Percentiles rank a stretch among this genome's conserved stretches.
Conservation (phyloP, 2,888 invertebrate genomes). For the Meteorus colon region DNA sequence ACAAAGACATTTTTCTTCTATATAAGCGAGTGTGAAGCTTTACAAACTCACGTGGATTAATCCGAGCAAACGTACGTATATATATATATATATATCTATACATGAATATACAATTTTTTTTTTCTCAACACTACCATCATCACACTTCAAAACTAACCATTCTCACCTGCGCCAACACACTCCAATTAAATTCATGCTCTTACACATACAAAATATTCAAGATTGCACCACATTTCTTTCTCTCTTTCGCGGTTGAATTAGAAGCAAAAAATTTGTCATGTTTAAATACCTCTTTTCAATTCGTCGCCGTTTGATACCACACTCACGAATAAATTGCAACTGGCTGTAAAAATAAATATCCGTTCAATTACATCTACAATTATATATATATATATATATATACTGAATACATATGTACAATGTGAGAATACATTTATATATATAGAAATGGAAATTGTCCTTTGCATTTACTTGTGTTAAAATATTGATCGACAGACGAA, state of each 20-base stretch:
- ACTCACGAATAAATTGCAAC: slow-evolving; percentile 3
- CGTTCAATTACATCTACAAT: neutral
- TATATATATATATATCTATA: neutral
- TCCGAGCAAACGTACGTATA: neutral
- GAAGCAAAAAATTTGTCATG: neutral
- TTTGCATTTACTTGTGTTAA: neutral
- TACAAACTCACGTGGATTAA: slow-evolving; percentile 10
- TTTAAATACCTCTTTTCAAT: neutral
- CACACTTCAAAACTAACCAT: neutral
- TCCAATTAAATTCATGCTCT: neutral
- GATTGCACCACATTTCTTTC: neutral
- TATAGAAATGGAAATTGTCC: neutral
- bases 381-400: neutral
- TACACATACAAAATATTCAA: neutral
- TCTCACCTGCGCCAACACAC: neutral
- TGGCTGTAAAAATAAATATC: too few species aligned
- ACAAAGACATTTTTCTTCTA: neutral
- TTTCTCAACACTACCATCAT: neutral
- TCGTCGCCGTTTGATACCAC: neutral
- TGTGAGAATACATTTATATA: neutral
- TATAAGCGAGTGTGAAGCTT: neutral
- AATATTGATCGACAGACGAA: slow-evolving; percentile 16
- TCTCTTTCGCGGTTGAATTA: neutral
- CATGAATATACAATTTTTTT: neutral
- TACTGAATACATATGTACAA: neutral